These are phyloP conservation scores for Unio delphinus DNA, from an alignment of 2,888 invertebrate genomes.

Conservation along the genomic window DNA sequence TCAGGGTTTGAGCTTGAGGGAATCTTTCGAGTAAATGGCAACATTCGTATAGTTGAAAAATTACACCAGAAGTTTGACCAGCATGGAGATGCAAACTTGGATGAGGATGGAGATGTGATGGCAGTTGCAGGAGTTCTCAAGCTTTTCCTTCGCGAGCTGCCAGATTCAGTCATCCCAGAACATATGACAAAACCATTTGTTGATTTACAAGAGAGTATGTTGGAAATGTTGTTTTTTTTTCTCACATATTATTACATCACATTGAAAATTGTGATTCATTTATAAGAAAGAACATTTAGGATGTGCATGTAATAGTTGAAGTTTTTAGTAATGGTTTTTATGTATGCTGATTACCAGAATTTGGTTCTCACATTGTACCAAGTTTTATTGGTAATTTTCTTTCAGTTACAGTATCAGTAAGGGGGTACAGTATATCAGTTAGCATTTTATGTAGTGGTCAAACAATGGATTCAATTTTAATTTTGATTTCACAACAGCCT, in stretches of 20 bases:
- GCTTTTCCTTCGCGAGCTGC: conserved; percentile 75
- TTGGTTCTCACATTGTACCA: too few relatives aligned
- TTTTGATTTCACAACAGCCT: too few relatives aligned
- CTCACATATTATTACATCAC: neutral
- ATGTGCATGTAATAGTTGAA: too few relatives aligned
- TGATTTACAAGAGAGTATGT: conserved; percentile 64
- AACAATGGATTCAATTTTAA: too few relatives aligned
- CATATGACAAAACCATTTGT: conserved; percentile 68
- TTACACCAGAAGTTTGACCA: conserved; percentile 74
- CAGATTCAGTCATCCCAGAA: conserved; percentile 72
- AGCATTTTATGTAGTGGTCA: too few relatives aligned
- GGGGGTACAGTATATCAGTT: too few relatives aligned
- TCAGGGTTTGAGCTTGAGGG: conserved; percentile 73
- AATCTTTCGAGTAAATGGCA: conserved; percentile 76
- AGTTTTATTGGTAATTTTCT: too few relatives aligned
- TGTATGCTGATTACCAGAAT: too few relatives aligned
- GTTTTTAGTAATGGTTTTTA: too few relatives aligned
- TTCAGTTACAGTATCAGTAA: too few relatives aligned
- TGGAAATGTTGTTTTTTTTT: neutral
- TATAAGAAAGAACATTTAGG: too few relatives aligned
- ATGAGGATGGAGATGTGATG: conserved; percentile 73
- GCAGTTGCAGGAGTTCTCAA: conserved; percentile 76
- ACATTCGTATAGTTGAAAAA: conserved; percentile 74
- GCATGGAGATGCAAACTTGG: conserved; percentile 75
- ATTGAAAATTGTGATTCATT: neutral